Percentiles rank a stretch among this genome's conserved stretches.
These are phyloP conservation scores for Drosophila hawaiiensis DNA, from an alignment of 2,888 invertebrate species.

Conservation along the genomic window DNA sequence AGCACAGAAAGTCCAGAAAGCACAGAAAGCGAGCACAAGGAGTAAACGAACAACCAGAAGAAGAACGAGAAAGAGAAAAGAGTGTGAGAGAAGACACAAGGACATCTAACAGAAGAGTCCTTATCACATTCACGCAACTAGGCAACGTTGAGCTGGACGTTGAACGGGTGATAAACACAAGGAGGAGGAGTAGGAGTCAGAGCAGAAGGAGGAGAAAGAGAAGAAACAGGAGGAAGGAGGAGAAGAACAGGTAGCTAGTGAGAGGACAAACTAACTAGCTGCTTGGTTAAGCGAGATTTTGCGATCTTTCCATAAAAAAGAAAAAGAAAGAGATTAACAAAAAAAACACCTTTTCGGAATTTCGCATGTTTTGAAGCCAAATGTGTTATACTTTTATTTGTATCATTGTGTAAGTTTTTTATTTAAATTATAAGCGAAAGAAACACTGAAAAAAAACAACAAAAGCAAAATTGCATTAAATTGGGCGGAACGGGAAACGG, in stretches of 20 bases:
- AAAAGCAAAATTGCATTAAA: constrained; percentile 26
- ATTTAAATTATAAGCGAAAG: constrained; percentile 81
- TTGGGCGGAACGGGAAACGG: constrained; percentile 28
- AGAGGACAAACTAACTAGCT: constrained; percentile 79
- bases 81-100: constrained; percentile 46
- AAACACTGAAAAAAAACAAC: constrained; percentile 61
- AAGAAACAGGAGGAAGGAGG: constrained; percentile 51
- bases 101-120: constrained; percentile 68
- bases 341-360: constrained; percentile 24
- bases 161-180: constrained; percentile 77
- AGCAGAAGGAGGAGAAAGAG: constrained; percentile 46
- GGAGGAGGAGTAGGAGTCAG: constrained; percentile 33
- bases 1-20: constrained; percentile 72
- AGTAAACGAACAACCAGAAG: constrained; percentile 51
- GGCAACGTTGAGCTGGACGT: constrained; percentile 85
- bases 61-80: constrained; percentile 38
- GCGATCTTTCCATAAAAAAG: constrained; percentile 33
- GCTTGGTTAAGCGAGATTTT: constrained; percentile 59
- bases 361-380: constrained; percentile 82
- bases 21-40: constrained; percentile 83
- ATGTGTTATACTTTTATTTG: constrained; percentile 83
- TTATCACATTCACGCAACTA: constrained; percentile 59
- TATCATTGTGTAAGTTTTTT: constrained; percentile 77
- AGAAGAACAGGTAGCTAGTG: constrained; percentile 59
- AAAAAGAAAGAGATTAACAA: neutral